These are phyloP conservation scores for Labeo calbasu DNA, from an alignment of 2,797 vertebrate species.

Conservation along the genomic window DNA sequence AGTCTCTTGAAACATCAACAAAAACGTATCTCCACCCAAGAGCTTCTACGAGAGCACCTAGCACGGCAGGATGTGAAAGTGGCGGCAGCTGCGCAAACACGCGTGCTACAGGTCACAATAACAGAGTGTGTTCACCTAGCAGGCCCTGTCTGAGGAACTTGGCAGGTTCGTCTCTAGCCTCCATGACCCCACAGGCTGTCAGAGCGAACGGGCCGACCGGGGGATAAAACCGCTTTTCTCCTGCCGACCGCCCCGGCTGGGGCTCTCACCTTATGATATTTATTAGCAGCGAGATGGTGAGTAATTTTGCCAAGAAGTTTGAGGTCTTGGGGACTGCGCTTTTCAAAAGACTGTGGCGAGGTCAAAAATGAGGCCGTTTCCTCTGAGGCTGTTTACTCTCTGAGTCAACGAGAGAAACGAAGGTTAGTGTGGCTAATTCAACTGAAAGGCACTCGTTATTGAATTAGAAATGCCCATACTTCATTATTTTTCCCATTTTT, in stretches of 20 bases:
- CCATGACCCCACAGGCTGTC: conserved; percentile 31
- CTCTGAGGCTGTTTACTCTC: conserved; percentile 49
- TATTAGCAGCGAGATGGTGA: conserved; percentile 47
- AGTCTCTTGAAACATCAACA: conserved; percentile 41
- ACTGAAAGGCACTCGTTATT: conserved; percentile 37
- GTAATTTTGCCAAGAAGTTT: conserved; percentile 47
- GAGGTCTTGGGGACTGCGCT: conserved; percentile 41
- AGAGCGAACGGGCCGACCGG: conserved; percentile 31
- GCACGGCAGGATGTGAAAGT: conserved; percentile 39
- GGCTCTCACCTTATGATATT: conserved; percentile 43
- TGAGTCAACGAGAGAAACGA: conserved; percentile 36
- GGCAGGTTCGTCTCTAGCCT: conserved; percentile 32
- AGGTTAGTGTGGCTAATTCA: conserved; percentile 34
- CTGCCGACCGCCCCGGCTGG: conserved; percentile 46
- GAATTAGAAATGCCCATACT: conserved; percentile 25
- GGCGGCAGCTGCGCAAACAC: conserved; percentile 61
- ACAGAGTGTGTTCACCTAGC: conserved; percentile 50
- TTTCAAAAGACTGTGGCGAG: conserved; percentile 49
- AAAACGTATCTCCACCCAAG: conserved; percentile 33
- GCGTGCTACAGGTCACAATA: conserved; percentile 55
- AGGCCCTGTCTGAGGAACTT: conserved; percentile 40
- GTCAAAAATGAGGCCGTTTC: conserved; percentile 47
- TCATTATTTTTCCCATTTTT: conserved; percentile 19
- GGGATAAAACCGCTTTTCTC: conserved; percentile 59
- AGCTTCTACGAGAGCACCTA: conserved; percentile 17